Percentiles rank a stretch among this genome's conserved stretches.
Conservation (phyloP, 2,888 invertebrate genomes). For the Chrysotoxum bicinctum region DNA sequence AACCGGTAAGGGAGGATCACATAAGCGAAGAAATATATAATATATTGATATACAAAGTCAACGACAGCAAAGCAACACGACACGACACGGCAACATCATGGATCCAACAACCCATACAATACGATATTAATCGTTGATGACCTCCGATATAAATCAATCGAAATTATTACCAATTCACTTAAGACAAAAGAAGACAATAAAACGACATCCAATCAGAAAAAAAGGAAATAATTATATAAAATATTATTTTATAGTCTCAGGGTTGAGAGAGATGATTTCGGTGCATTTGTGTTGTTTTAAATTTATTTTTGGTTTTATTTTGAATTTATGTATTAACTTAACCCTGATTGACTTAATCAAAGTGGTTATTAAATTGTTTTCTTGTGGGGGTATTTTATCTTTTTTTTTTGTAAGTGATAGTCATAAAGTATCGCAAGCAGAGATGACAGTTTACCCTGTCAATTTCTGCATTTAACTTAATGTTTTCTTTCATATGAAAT, state of each 20-base stretch:
- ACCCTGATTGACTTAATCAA: conserved; percentile 16
- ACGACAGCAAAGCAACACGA: conserved; percentile 55
- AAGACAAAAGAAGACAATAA: conserved; percentile 70
- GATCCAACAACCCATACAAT: conserved; percentile 31
- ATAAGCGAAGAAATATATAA: background rate
- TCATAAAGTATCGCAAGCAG: background rate
- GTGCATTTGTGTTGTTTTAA: conserved; percentile 7
- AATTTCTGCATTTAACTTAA: background rate
- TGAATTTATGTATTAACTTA: conserved; percentile 10
- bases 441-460: background rate
- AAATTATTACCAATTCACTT: conserved; percentile 77
- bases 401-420: background rate
- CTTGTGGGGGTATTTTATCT: background rate
- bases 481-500: no score
- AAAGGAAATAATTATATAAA: conserved; percentile 70
- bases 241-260: conserved; percentile 52
- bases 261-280: conserved; percentile 47
- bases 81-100: conserved; percentile 35
- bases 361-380: background rate
- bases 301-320: conserved; percentile 13
- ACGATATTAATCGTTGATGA: conserved; percentile 67
- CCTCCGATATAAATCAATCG: conserved; percentile 77
- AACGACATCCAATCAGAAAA: conserved; percentile 67
- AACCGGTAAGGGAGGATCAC: conserved; percentile 30
- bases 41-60: conserved; percentile 11